phyloP scores from a whole-genome alignment of 2,113 vertebrate genomes.

The Grammomys dolichurus region DNA sequence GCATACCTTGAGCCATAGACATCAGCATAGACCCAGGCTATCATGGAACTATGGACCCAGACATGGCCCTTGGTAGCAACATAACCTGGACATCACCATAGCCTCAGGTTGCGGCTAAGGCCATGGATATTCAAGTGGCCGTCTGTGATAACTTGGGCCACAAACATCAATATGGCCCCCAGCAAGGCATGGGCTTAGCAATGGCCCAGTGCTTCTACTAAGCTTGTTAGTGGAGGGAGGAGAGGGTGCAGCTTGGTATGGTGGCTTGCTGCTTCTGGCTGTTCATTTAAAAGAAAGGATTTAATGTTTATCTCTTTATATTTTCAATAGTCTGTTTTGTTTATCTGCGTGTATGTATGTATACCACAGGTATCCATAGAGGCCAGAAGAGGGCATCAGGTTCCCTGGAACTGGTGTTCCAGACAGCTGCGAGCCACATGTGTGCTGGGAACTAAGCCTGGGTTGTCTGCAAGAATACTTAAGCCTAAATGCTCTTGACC shows the following conservation, averaged over 20 bases:
- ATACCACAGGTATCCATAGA: not conserved
- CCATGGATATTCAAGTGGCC: too few relatives aligned
- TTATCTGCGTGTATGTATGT: not conserved
- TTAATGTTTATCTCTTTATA: not conserved
- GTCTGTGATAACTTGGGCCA: not conserved
- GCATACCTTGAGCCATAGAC: not conserved
- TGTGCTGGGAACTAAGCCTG: not conserved
- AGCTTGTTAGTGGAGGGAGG: not conserved
- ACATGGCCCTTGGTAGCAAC: too few relatives aligned
- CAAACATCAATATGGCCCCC: not conserved
- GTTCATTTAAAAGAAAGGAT: constrained; percentile 25
- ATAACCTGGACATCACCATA: too few relatives aligned
- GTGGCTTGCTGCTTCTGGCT: not conserved
- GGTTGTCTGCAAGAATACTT: not conserved
- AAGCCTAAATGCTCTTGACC: not conserved
- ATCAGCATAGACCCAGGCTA: too few relatives aligned
- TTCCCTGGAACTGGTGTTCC: not conserved
- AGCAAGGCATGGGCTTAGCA: not conserved
- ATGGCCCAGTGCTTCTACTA: not conserved
- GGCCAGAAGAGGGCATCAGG: not conserved
- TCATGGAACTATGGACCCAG: too few relatives aligned
- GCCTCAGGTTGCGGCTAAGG: too few relatives aligned
- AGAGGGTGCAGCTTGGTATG: not conserved
- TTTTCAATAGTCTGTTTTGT: not conserved
- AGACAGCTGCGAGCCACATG: not conserved